Percentiles rank a stretch among this genome's conserved stretches.
phyloP scores from a whole-genome alignment of 2,113 vertebrate species.

The Nesoenas mayeri region DNA sequence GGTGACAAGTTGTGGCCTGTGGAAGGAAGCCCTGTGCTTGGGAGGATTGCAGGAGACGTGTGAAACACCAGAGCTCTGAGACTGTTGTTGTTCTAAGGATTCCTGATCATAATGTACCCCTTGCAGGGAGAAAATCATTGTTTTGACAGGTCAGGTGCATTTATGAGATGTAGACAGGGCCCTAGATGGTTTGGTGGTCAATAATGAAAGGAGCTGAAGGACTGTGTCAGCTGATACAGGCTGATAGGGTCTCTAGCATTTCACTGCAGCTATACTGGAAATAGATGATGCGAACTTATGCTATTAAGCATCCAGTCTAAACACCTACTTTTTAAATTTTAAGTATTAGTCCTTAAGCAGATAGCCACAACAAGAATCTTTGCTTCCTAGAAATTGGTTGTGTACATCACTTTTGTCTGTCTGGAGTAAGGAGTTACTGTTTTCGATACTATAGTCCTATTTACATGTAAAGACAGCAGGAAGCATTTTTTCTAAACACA shows the following conservation, averaged over 20 bases:
- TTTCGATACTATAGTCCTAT: not conserved
- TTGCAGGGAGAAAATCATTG: not conserved
- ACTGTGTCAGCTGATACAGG: not conserved
- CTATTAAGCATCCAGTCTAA: not conserved
- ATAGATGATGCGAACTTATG: not conserved
- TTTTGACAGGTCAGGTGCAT: not conserved
- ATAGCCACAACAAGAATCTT: not conserved
- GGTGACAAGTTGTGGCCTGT: not conserved
- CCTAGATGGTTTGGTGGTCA: not conserved
- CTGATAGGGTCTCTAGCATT: not conserved
- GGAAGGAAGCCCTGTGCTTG: not conserved
- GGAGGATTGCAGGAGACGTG: fast-evolving
- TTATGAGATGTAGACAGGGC: not conserved
- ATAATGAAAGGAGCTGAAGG: not conserved
- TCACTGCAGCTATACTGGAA: not conserved
- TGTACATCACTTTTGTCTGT: not conserved
- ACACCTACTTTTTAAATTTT: not conserved
- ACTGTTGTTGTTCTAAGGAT: not conserved
- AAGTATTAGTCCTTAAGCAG: not conserved
- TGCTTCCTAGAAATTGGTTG: not conserved
- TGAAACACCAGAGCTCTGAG: not conserved
- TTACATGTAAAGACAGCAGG: not conserved
- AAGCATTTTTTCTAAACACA: not conserved
- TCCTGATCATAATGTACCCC: not conserved
- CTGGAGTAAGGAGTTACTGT: not conserved